phyloP scores from a whole-genome alignment of 2,113 vertebrate genomes.

The Psilopogon haemacephalus region DNA sequence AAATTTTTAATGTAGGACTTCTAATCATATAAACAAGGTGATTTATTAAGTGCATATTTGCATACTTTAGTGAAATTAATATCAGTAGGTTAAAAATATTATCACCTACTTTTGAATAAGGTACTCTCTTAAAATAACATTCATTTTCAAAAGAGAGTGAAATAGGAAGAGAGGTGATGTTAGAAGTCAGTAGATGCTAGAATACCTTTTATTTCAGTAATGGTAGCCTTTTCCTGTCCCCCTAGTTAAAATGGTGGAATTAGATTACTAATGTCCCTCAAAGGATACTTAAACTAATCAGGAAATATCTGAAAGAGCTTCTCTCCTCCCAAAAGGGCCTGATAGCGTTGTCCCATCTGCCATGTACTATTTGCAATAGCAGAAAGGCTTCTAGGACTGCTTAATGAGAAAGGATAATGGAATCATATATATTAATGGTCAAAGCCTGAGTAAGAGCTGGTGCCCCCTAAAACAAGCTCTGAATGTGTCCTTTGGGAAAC shows the following conservation, averaged over 20 bases:
- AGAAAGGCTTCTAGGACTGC: constrained; percentile 29
- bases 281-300: constrained; percentile 55
- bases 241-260: constrained; percentile 3
- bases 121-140: neutral
- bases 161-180: neutral
- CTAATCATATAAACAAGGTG: neutral
- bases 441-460: constrained; percentile 12
- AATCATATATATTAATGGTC: constrained; percentile 14
- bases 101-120: neutral
- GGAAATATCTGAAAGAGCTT: constrained; percentile 18
- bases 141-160: neutral
- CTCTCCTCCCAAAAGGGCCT: neutral
- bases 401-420: constrained; percentile 39
- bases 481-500: constrained; percentile 12
- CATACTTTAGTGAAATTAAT: neutral
- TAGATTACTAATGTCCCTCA: constrained; percentile 25
- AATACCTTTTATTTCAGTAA: neutral
- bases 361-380: constrained; percentile 8
- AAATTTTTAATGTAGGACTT: neutral
- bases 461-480: neutral
- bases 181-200: neutral
- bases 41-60: neutral
- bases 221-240: neutral
- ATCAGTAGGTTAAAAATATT: neutral
- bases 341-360: constrained; percentile 5